A percentile compares a stretch with the other conserved stretches of the same genome.
Conservation (phyloP, 2,888 invertebrate species). For the Cheilosia vernalis region DNA sequence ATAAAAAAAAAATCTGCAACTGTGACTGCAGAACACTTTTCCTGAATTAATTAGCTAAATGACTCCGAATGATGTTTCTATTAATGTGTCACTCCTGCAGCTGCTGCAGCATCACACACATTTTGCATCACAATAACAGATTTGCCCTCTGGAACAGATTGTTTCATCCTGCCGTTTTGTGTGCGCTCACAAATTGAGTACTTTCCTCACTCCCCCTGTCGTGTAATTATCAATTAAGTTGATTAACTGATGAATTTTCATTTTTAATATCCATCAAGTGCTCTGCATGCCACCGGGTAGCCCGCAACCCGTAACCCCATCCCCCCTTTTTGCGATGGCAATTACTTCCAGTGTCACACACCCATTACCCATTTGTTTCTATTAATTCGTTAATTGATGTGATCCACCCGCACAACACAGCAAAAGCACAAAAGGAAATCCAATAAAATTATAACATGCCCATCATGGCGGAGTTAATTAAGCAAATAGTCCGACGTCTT, state of each 20-base stretch:
- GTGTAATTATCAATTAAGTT: conserved; percentile 74
- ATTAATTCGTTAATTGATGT: conserved; percentile 74
- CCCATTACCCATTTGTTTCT: conserved; percentile 70
- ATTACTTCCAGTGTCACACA: conserved; percentile 66
- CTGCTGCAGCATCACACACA: conserved; percentile 27
- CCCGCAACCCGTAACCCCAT: neutral
- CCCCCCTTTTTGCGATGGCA: conserved; percentile 1
- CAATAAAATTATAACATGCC: conserved; percentile 76
- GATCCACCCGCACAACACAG: conserved; percentile 43
- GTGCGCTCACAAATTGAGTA: conserved; percentile 45
- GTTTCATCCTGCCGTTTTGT: conserved; percentile 56
- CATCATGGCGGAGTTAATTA: conserved; percentile 76
- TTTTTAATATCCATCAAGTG: conserved; percentile 73
- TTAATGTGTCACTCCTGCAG: conserved; percentile 53
- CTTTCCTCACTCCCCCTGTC: conserved; percentile 45
- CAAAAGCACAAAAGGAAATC: conserved; percentile 57
- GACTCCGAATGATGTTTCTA: conserved; percentile 71
- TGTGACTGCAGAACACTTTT: conserved; percentile 35
- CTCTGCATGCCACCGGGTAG: conserved; percentile 13
- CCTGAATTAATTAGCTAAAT: conserved; percentile 73
- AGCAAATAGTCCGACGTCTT: conserved; percentile 75
- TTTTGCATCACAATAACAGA: conserved; percentile 60
- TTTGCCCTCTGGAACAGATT: conserved; percentile 66
- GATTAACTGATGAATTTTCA: conserved; percentile 75
- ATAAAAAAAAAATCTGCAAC: conserved; percentile 40